Percentiles rank a stretch among this genome's conserved stretches.
Conservation (phyloP, 2,113 vertebrate genomes). For the Pedionomus torquatus region DNA sequence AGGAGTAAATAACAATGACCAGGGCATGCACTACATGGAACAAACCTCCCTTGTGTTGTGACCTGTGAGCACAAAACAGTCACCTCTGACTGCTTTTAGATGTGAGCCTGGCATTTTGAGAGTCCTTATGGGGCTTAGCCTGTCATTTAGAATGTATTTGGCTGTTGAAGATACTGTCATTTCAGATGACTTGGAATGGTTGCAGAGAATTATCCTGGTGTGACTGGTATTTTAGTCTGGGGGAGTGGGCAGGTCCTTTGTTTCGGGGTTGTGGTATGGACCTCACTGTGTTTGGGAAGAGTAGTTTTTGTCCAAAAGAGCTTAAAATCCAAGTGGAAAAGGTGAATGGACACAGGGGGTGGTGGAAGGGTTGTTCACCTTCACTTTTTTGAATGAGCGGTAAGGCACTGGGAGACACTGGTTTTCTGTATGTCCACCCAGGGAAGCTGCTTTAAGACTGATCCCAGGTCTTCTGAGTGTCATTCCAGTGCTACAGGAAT, state of each 20-base stretch:
- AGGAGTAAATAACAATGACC: not conserved
- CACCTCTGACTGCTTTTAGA: not conserved
- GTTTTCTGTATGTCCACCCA: rapidly evolving
- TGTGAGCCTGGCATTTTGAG: not conserved
- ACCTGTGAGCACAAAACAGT: not conserved
- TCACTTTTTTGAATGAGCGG: not conserved
- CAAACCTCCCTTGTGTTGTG: not conserved
- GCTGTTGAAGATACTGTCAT: not conserved
- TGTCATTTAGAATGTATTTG: not conserved
- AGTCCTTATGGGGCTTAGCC: not conserved
- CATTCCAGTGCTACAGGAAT: not conserved
- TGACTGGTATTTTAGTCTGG: not conserved
- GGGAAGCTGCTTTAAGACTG: not conserved
- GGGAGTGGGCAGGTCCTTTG: not conserved
- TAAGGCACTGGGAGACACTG: not conserved
- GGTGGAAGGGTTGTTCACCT: not conserved
- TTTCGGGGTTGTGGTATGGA: not conserved
- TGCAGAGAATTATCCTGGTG: not conserved
- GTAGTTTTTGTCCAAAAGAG: not conserved
- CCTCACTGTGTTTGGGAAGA: not conserved
- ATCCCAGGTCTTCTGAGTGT: not conserved
- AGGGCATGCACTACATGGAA: not conserved
- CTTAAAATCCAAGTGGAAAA: not conserved
- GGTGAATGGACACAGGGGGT: not conserved
- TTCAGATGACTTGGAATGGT: not conserved